Evolutionary conservation across 2,888 invertebrate genomes (phyloP).

Genomic region (Dicyrtomina minuta): DNA sequence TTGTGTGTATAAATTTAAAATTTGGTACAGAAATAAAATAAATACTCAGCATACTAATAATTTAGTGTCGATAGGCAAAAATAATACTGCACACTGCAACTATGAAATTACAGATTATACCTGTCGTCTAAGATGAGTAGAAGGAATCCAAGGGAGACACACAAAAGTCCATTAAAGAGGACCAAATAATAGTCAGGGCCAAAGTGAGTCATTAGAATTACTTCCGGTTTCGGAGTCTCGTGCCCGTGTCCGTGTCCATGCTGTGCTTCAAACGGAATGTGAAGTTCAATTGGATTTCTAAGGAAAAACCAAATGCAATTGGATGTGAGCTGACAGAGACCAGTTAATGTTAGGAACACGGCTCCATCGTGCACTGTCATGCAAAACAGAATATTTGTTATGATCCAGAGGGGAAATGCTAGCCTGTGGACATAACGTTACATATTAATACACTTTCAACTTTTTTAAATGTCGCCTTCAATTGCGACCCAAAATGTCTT

Average conservation of each 20-base stretch:
- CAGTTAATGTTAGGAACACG: conserved; percentile 60
- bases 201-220: conserved; percentile 57
- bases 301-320: conserved; percentile 61
- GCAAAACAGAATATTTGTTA: conserved; percentile 61
- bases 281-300: conserved; percentile 60
- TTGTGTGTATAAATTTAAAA: too few species aligned
- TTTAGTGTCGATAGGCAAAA: too few species aligned
- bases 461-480: background rate
- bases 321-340: conserved; percentile 60
- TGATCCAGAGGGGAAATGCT: conserved; percentile 63
- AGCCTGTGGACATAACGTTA: conserved; percentile 56
- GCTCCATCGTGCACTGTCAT: conserved; percentile 62
- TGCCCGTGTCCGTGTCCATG: conserved; percentile 12
- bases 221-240: conserved; percentile 51
- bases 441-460: too few species aligned
- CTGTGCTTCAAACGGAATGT: conserved; percentile 60
- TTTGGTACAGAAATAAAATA: too few species aligned
- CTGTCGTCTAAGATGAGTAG: conserved; percentile 59
- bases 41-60: too few species aligned
- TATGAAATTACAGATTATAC: too few species aligned
- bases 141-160: conserved; percentile 58
- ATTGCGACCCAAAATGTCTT: too few species aligned
- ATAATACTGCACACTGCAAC: too few species aligned
- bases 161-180: conserved; percentile 59
- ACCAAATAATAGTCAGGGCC: conserved; percentile 62